Percentiles rank a stretch among this genome's conserved stretches.
These are phyloP conservation scores for Drosophila subsilvestris DNA, from an alignment of 2,888 invertebrate genomes.

Conservation along the genomic window DNA sequence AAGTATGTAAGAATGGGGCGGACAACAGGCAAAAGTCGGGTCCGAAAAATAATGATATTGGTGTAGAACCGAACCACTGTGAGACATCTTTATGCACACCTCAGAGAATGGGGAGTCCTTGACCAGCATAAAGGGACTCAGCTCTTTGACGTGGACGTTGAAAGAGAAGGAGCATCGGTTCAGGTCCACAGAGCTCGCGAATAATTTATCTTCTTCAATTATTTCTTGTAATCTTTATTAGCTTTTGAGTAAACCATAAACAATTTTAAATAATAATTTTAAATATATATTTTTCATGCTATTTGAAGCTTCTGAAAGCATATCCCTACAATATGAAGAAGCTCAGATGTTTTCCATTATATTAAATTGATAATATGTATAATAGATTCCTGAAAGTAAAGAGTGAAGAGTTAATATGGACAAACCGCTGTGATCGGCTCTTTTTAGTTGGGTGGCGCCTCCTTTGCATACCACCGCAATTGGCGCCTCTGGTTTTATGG, in stretches of 20 bases:
- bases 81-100: background rate
- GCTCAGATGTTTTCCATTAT: background rate
- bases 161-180: background rate
- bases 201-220: too few relatives aligned
- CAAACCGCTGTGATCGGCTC: background rate
- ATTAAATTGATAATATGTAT: background rate
- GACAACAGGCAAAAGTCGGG: background rate
- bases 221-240: too few relatives aligned
- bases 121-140: background rate
- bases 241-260: too few relatives aligned
- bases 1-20: background rate
- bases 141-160: background rate
- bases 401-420: background rate
- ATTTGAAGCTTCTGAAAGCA: too few relatives aligned
- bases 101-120: background rate
- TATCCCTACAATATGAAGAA: too few relatives aligned
- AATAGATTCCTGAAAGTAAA: background rate
- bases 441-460: constrained; percentile 2
- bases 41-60: background rate
- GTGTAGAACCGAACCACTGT: too few relatives aligned
- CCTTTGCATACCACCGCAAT: constrained; percentile 25
- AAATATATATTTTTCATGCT: too few relatives aligned
- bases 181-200: too few relatives aligned
- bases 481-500: constrained; percentile 46
- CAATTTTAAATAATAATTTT: too few relatives aligned